Base-by-base conservation (phyloP, 1,140 invertebrate species). In the Bombus picipes region DNA sequence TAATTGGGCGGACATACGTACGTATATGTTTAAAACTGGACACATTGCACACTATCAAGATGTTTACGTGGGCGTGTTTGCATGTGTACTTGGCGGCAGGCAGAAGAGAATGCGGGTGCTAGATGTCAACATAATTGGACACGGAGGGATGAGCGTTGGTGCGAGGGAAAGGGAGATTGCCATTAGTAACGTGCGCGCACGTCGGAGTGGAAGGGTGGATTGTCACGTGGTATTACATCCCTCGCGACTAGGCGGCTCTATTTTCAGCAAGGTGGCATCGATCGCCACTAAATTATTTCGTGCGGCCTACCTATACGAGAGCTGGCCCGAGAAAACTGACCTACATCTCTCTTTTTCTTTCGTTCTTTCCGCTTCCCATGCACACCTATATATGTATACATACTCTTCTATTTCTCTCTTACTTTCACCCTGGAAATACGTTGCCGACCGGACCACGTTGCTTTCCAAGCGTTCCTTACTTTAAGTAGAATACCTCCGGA, bases 251-350 rank as follows among this genome's bases (percentile, higher is more conserved):
- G 82, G 90, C 79, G 77, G 76, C 86, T 92, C 92, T 94, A 94
- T 95, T 95, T 95, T 92, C 87, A 93, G 92, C 85, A 88, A 89
- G 90, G 90, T 92, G 88, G 83, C 92, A 95, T 94, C 92, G 94
- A 95, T 95, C 94, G 94, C 91, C 92, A 89, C 92, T 95, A 92
- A 95, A 95, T 95, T 95, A 95, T 95, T 95, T 95, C 94, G 92
- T 92, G 93, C 93, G 89, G 89, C 88, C 91, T 92, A 92, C 92
- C 92, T 94, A 94, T 94, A 93, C 91, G 87, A 75, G 53, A 78
- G 57, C 41, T 78, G 80, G 80, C 81, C 90, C 91, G 90, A 94
- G 92, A 93, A 94, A 94, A 94, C 93, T 94, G 94, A 95, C 94
- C 94, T 94, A 94, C 91, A 95, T 95, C 91, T 81, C 71, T 59